Evolutionary conservation across 2,888 invertebrate species (phyloP), one percentile per base, ranked within the genome.

Genomic region (Tipula lateralis): DNA sequence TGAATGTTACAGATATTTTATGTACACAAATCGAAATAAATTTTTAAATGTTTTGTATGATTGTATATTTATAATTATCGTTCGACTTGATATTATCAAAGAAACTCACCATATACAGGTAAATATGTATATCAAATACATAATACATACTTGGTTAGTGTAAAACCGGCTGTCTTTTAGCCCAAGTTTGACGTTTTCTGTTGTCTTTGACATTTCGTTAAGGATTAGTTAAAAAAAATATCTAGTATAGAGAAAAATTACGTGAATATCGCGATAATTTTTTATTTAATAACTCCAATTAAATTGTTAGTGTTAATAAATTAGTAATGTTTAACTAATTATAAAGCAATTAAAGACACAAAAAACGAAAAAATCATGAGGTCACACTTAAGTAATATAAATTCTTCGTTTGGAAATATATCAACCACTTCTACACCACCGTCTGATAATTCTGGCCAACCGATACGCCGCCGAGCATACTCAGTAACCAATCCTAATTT

Each of bases 381-480:
- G 19, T 83, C 83, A 83, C 82, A 82, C 30, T 82, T 82, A 32
- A 83, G 83, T 12, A 32, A 83, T 81, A 84, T 85, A 32, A 85
- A 85, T 83, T 82, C 85, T 32, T 84, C 85, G n/a, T 84, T 85
- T 16, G 66, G 66, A 24, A 66, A 66, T 66, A 66, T 66, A 66
- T 66, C 66, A 66, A 66, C 7, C 13, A 66, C 66, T 50, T 1
- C 84, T 9, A 81, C 84, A 66, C 9, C 84, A 29, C 50, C 83
- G n/a, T 32, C 80, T 12, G 19, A 12, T 6, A 24, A 29, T 32
- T 89, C 90, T 86, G 88, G 89, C 85, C 89, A 90, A 84, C 90
- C 90, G 85, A 90, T 90, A 5, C 88, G 90, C 19, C 88, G 90
- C 30, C 88, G 90, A 29, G 88, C 90, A 83, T 88, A 88, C 66